Evolutionary conservation across 2,113 vertebrate species (phyloP), one percentile per base, ranked within the genome.

Genomic region (Alces alces): DNA sequence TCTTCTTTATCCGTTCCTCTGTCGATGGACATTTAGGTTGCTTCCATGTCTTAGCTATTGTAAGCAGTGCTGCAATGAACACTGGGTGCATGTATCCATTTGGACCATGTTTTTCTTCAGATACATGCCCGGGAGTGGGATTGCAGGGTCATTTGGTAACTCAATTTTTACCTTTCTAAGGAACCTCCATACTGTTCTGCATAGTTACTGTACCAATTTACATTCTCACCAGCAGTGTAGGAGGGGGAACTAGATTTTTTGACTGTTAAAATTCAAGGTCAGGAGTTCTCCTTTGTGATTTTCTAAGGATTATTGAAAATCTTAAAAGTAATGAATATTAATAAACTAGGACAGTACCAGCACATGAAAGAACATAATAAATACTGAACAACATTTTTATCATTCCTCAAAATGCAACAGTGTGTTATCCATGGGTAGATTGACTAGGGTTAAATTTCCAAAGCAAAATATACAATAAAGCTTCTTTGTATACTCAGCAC

Each of bases 401-500:
- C 12, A 70, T 92, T 94, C 36, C 30, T 12, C 21, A 50, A 64
- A 89, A 86, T 47, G 39, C 57, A 95, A 0, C 39, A 45, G 15
- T 84, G 12, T 70, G 36, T 94, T 80, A 21, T 52, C 70, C 30
- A 2, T 61, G 52, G 43, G 33, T 94, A 50, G n/a, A 82, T 64
- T 93, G n/a, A 36, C 39, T 52, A 12, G 33, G 45, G 27, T 88
- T 84, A 73, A 90, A 93, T 87, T 94, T 97, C 52, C 58, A 96
- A 84, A 96, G 66, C 86, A 85, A 89, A 86, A 78, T 96, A 19
- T 47, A 39, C 4, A 79, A 2, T 33, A 60, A 88, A 86, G 33
- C 21, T 92, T 61, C 66, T 86, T 84, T 88, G 11, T 79, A 73
- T 92, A 45, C 87, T 27, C 84, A 84, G 27, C 27, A 78, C 52